These are phyloP conservation scores for Drosophila varians DNA, from an alignment of 1,140 invertebrate species.

Conservation along the genomic window DNA sequence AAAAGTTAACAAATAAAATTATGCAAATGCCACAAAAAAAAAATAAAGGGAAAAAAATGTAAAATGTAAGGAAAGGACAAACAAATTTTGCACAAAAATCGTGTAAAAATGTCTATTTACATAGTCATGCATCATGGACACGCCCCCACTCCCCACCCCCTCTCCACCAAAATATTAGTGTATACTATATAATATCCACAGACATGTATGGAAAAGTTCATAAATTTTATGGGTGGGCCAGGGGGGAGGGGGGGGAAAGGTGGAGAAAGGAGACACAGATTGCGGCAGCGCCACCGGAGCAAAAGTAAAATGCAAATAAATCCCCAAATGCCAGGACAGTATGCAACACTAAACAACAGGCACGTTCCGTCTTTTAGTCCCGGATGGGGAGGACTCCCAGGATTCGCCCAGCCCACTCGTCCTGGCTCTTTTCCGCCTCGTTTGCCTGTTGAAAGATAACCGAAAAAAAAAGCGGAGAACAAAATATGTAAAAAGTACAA, in stretches of 20 bases:
- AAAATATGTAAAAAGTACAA: no score
- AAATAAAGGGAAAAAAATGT: no score
- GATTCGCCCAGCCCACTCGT: slow-evolving; percentile 28
- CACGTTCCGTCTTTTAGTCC: slow-evolving; percentile 44
- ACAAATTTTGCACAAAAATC: slow-evolving; percentile 41
- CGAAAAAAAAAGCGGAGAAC: neutral
- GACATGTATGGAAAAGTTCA: slow-evolving; percentile 65
- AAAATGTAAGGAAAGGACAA: no score
- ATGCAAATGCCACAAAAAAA: slow-evolving; percentile 49
- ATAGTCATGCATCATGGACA: slow-evolving; percentile 74
- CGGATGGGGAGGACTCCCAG: no score
- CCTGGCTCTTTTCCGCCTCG: slow-evolving; percentile 54
- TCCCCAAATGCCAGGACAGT: slow-evolving; percentile 65
- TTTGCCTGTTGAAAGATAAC: slow-evolving; percentile 70
- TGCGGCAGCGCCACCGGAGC: slow-evolving; percentile 53
- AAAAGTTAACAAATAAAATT: slow-evolving; percentile 76
- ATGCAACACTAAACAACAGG: slow-evolving; percentile 70
- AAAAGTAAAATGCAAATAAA: slow-evolving; percentile 79
- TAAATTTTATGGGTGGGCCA: slow-evolving; percentile 63
- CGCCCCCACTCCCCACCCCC: no score
- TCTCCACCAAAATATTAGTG: slow-evolving; percentile 29
- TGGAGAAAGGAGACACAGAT: slow-evolving; percentile 56
- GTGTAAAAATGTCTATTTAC: slow-evolving; percentile 79
- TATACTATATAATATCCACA: slow-evolving; percentile 45
- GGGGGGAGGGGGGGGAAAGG: neutral